Percentiles rank a stretch among this genome's conserved stretches.
Evolutionary conservation across 2,113 vertebrate genomes (phyloP).

Genomic region (Oncorhynchus mykiss): DNA sequence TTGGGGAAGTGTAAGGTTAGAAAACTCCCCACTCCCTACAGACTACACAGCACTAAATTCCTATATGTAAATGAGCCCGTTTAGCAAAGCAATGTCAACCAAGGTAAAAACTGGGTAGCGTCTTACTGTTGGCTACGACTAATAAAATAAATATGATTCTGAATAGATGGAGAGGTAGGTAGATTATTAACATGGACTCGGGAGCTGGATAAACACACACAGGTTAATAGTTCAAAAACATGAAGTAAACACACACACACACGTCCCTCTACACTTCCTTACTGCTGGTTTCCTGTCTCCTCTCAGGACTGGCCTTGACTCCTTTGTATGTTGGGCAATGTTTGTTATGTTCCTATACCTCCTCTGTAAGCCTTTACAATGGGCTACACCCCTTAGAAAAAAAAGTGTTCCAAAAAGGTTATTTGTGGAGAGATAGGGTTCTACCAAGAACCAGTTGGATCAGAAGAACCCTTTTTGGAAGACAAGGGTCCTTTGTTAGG

Average conservation of each 20-base stretch:
- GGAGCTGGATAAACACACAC: not conserved
- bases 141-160: conserved; percentile 10
- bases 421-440: too few species aligned
- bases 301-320: conserved; percentile 19
- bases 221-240: not conserved
- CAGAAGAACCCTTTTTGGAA: too few species aligned
- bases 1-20: not conserved
- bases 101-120: not conserved
- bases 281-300: conserved; percentile 28
- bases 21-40: not conserved
- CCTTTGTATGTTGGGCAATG: conserved; percentile 33
- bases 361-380: not conserved
- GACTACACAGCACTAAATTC: not conserved
- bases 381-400: not conserved
- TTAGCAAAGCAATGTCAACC: not conserved
- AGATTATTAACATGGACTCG: not conserved
- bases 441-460: too few species aligned
- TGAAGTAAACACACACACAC: not conserved
- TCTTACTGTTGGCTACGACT: not conserved
- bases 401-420: too few species aligned
- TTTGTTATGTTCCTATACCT: conserved; percentile 10
- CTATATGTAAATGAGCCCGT: not conserved
- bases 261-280: conserved; percentile 3
- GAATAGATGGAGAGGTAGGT: not conserved
- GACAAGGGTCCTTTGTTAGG: too few species aligned